A percentile compares a stretch with the other conserved stretches of the same genome.
Evolutionary conservation across 2,888 invertebrate genomes (phyloP).

Genomic region (Phlogophora meticulosa): DNA sequence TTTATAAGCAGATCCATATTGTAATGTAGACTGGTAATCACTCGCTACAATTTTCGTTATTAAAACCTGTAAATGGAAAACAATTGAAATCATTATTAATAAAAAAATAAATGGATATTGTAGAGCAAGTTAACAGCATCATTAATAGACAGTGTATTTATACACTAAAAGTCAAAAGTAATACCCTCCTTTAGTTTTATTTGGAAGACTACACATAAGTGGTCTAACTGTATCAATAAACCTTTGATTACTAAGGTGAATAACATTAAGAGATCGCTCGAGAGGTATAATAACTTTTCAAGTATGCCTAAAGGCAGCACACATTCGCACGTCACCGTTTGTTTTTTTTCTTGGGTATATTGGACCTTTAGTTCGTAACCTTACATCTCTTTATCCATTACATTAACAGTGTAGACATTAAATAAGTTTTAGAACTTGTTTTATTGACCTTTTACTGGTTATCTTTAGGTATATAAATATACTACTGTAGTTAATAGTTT

Average conservation of each 20-base stretch:
- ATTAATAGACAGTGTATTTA: too few species aligned
- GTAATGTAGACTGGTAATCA: not conserved
- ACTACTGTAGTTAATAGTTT: too few species aligned
- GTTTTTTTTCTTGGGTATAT: not conserved
- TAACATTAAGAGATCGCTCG: conserved; percentile 34
- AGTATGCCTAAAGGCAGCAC: conserved; percentile 13
- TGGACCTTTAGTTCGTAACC: not conserved
- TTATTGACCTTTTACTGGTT: too few species aligned
- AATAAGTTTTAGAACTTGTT: too few species aligned
- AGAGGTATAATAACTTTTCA: conserved; percentile 37
- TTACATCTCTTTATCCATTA: not conserved
- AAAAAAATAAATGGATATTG: not conserved
- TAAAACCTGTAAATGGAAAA: conserved; percentile 41
- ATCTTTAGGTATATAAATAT: too few species aligned
- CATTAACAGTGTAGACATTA: too few species aligned
- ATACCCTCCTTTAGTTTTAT: not conserved
- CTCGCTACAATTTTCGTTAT: conserved; percentile 32
- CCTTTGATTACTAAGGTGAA: conserved; percentile 44
- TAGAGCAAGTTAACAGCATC: too few species aligned
- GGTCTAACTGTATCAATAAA: conserved; percentile 1
- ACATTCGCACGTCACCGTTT: not conserved
- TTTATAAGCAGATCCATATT: not conserved
- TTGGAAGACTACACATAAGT: not conserved
- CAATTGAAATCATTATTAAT: too few species aligned
- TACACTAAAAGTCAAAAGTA: not conserved